Evolutionary conservation across 2,113 vertebrate species (phyloP), one percentile per base, ranked within the genome.

Genomic region (Sterrhoptilus dennistouni): DNA sequence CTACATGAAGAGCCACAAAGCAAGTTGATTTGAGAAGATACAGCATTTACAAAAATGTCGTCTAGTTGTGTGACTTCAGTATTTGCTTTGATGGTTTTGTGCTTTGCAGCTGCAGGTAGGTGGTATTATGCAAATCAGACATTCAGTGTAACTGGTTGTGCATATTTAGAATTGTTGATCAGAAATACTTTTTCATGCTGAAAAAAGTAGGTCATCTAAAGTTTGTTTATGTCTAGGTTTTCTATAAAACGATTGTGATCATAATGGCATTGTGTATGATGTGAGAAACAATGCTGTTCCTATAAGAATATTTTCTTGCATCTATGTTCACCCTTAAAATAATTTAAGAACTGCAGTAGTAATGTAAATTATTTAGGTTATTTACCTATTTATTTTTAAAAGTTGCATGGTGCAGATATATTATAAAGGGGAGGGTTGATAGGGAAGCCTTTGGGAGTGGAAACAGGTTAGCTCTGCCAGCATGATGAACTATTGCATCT

Each of bases 21-120:
- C 49, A 69, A 90, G 13, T 31, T 96, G 82, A 93, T 87, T 50
- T 88, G 69, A 88, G 16, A 71, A 94, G 90, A 82, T 33, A 85
- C 15, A 57, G 49, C 3, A 3, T 53, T 72, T 89, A 89, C 52
- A 84, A 97, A 97, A 82, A 98, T 98, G 98, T 88, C 81, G 68
- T 93, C 96, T 65, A 56, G 42, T 56, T 97, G 36, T 65, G 66
- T 83, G 79, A 74, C 97, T 35, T 82, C 96, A 72, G 21, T 97
- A 50, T 93, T 98, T 80, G 91, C 95, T 88, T 94, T 98, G 90
- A 95, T 98, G 94, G 96, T 96, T 60, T 89, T 92, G 79, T 97
- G 83, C 83, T 82, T 98, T 95, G 96, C 96, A 53, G 87, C 97
- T 64, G 96, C 96, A 95, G 98, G 98, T 98, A 94, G 82, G 96